These are phyloP conservation scores for Perognathus longimembris DNA, from an alignment of 2,113 vertebrate species.

Conservation along the genomic window DNA sequence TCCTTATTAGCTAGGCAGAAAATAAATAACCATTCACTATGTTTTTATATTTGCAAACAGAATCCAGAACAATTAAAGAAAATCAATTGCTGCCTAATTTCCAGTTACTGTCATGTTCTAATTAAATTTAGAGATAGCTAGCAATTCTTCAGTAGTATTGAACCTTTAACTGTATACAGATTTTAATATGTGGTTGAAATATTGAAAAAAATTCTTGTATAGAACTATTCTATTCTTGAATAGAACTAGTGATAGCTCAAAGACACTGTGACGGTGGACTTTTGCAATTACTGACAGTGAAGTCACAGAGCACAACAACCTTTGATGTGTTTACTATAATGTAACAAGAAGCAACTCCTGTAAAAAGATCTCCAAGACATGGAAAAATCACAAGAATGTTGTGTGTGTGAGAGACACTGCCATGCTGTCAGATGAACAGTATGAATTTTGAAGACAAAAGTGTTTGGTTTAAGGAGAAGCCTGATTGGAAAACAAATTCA, in stretches of 20 bases:
- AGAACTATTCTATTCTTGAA: conserved; percentile 8
- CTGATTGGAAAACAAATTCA: background rate
- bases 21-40: conserved; percentile 42
- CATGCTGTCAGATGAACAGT: background rate
- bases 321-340: background rate
- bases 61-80: conserved; percentile 60
- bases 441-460: background rate
- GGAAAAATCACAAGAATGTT: background rate
- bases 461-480: background rate
- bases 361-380: conserved; percentile 6
- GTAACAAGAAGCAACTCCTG: background rate
- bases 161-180: background rate
- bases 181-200: conserved; percentile 23
- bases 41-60: conserved; percentile 62
- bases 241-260: background rate
- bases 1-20: conserved; percentile 43
- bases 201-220: background rate
- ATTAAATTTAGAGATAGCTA: conserved; percentile 47
- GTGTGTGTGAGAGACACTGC: background rate
- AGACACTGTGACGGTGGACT: background rate
- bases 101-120: conserved; percentile 57
- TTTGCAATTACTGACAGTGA: conserved; percentile 36
- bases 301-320: background rate
- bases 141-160: conserved; percentile 1
- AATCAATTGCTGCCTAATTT: conserved; percentile 54